These are phyloP conservation scores for Engraulis encrasicolus DNA, from an alignment of 2,113 vertebrate species.

Conservation along the genomic window DNA sequence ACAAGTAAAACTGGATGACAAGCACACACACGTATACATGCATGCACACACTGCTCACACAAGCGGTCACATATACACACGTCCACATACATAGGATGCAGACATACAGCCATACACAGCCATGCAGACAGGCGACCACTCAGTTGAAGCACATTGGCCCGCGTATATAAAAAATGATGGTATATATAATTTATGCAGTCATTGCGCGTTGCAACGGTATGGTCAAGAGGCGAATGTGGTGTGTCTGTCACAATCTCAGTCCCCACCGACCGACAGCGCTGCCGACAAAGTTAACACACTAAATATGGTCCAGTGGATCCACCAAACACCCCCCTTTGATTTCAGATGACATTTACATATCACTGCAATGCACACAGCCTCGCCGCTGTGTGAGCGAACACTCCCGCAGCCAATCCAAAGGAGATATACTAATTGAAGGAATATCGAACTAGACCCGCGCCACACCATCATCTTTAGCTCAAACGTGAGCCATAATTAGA, in stretches of 20 bases:
- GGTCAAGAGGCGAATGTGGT: conserved; percentile 66
- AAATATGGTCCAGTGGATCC: conserved; percentile 57
- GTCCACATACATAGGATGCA: neutral
- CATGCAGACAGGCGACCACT: conserved; percentile 11
- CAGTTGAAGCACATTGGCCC: conserved; percentile 33
- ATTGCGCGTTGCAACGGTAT: conserved; percentile 73
- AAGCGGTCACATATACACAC: conserved; percentile 16
- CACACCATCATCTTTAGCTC: neutral
- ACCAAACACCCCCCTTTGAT: conserved; percentile 43
- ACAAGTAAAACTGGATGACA: conserved; percentile 1
- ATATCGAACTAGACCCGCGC: conserved; percentile 12
- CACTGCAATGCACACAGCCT: conserved; percentile 62
- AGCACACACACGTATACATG: neutral
- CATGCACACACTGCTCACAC: conserved; percentile 12
- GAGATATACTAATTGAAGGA: conserved; percentile 7
- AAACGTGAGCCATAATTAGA: conserved; percentile 2
- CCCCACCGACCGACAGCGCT: conserved; percentile 67
- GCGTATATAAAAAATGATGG: conserved; percentile 18
- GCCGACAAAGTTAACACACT: conserved; percentile 80
- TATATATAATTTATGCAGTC: conserved; percentile 73
- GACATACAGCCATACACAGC: neutral
- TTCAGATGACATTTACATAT: conserved; percentile 65
- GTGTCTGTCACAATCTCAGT: conserved; percentile 64
- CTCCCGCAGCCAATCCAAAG: neutral
- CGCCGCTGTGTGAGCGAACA: neutral